phyloP scores from a whole-genome alignment of 2,797 vertebrate species.

The Pteropus rufus region DNA sequence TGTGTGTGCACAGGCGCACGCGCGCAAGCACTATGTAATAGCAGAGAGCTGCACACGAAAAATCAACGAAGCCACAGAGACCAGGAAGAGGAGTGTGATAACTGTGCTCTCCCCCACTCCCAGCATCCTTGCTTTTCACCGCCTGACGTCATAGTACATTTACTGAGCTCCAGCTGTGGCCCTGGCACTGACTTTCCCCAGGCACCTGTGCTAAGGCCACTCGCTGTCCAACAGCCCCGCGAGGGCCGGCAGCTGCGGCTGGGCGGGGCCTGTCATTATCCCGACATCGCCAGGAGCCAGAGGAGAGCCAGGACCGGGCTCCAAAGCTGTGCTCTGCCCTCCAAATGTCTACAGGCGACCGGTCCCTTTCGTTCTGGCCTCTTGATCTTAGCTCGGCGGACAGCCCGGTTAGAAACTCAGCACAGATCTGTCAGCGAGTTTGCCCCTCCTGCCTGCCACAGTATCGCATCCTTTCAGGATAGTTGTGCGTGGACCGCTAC shows the following conservation, averaged over 20 bases:
- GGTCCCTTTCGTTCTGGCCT: neutral
- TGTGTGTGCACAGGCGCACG: neutral
- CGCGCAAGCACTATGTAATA: neutral
- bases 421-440: too few relatives aligned
- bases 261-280: neutral
- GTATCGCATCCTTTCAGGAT: neutral
- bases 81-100: neutral
- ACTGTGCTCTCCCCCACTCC: too few relatives aligned
- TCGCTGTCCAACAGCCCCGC: neutral
- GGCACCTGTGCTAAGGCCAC: neutral
- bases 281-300: neutral
- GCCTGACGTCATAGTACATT: neutral
- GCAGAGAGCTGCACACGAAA: neutral
- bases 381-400: neutral
- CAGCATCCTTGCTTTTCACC: neutral
- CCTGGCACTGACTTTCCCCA: neutral
- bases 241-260: neutral
- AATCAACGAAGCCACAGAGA: neutral
- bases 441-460: neutral
- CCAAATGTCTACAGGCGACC: neutral
- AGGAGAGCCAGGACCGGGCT: neutral
- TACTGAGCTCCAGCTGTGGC: neutral
- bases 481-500: neutral
- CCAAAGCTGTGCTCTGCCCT: neutral
- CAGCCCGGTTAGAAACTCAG: neutral